Evolutionary conservation across 2,113 vertebrate species (phyloP).

Genomic region (Phalacrocorax brasilianus): DNA sequence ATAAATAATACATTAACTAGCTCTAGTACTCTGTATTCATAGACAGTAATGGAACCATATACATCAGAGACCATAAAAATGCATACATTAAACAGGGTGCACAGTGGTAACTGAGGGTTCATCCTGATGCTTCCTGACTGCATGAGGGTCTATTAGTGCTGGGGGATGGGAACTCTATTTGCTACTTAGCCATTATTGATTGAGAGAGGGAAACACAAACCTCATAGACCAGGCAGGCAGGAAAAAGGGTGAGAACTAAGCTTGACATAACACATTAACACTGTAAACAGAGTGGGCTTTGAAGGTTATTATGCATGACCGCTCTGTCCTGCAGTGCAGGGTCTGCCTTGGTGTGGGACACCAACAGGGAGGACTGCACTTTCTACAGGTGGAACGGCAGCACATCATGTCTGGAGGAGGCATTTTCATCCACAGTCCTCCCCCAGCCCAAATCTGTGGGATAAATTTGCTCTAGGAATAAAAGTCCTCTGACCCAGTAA

Average conservation of each 20-base stretch:
- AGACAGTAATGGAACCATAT: constrained; percentile 47
- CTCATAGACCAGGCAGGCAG: constrained; percentile 10
- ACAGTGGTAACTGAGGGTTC: neutral
- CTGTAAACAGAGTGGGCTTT: constrained; percentile 25
- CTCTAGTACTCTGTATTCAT: neutral
- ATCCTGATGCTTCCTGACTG: constrained; percentile 31
- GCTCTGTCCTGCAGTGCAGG: neutral
- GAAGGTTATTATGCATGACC: neutral
- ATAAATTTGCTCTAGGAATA: neutral
- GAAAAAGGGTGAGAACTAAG: constrained; percentile 61
- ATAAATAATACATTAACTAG: constrained; percentile 78
- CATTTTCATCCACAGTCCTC: neutral
- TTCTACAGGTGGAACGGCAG: neutral
- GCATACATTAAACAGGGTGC: constrained; percentile 27
- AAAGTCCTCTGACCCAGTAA: neutral
- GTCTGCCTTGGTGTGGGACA: neutral
- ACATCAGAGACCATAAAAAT: constrained; percentile 58
- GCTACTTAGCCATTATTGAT: constrained; percentile 62
- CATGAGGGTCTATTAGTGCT: constrained; percentile 11
- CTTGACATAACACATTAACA: constrained; percentile 32
- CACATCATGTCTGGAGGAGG: neutral
- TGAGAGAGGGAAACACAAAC: constrained; percentile 51
- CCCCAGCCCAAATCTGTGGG: neutral
- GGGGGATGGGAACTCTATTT: neutral
- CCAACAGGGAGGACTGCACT: neutral